A percentile compares a stretch with the other conserved stretches of the same genome.
Conservation (phyloP, 37 sponge, comb jelly and placozoan genomes). For the Ephydatia muelleri region DNA sequence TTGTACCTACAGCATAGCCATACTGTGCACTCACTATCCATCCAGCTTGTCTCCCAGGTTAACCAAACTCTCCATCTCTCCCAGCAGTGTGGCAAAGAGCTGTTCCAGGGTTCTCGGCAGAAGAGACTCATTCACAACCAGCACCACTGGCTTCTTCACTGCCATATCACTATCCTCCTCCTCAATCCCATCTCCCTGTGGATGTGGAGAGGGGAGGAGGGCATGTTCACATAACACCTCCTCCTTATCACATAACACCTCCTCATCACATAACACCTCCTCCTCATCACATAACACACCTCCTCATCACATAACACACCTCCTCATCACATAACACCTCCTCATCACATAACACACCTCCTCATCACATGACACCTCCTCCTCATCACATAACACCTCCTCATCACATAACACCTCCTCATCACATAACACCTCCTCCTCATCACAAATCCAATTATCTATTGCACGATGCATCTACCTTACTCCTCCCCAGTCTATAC, state of each 20-base stretch:
- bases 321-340: background rate
- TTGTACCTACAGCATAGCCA: background rate
- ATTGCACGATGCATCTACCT: no score
- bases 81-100: slow-evolving; percentile 62
- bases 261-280: background rate
- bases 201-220: background rate
- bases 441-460: background rate
- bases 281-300: background rate
- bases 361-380: background rate
- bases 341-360: background rate
- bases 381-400: background rate
- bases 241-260: background rate
- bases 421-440: background rate
- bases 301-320: no score
- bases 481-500: background rate
- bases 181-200: slow-evolving; percentile 15
- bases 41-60: slow-evolving; percentile 80
- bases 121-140: slow-evolving; percentile 2
- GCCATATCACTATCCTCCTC: background rate
- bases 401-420: background rate
- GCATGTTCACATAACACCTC: background rate
- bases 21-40: slow-evolving; percentile 58
- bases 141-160: background rate
- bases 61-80: slow-evolving; percentile 79
- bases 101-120: slow-evolving; percentile 38